Evolutionary conservation across 1,140 invertebrate species (phyloP).

Genomic region (Megalopta genalis): DNA sequence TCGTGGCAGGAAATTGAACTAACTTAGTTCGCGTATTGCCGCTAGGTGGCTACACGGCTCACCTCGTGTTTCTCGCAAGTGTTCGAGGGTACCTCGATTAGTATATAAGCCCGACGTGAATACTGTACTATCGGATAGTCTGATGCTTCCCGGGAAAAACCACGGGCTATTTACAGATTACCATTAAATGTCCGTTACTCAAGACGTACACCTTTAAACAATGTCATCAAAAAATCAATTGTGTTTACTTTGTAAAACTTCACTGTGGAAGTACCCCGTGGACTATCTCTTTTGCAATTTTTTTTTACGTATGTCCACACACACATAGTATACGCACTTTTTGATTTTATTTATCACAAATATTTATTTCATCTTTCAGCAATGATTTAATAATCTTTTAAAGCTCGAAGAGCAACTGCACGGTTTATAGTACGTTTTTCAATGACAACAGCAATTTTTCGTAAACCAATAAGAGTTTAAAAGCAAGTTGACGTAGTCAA

Average conservation of each 20-base stretch:
- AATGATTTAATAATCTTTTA: too few relatives aligned
- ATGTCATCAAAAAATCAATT: slow-evolving; percentile 53
- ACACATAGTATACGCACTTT: too few relatives aligned
- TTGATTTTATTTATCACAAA: too few relatives aligned
- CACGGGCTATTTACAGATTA: slow-evolving; percentile 62
- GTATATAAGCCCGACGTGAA: slow-evolving; percentile 64
- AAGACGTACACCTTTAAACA: slow-evolving; percentile 53
- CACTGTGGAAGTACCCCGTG: slow-evolving; percentile 21
- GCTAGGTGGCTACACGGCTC: background rate
- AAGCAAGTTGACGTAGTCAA: too few relatives aligned
- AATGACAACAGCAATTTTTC: too few relatives aligned
- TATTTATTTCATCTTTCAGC: too few relatives aligned
- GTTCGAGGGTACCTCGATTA: background rate
- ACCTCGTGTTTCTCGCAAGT: slow-evolving; percentile 46
- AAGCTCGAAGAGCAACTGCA: too few relatives aligned
- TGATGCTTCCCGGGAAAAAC: slow-evolving; percentile 70
- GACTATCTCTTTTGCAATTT: slow-evolving; percentile 42
- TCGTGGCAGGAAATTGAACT: background rate
- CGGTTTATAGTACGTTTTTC: too few relatives aligned
- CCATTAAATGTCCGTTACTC: slow-evolving; percentile 64
- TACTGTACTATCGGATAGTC: slow-evolving; percentile 56
- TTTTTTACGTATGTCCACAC: too few relatives aligned
- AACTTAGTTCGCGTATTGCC: background rate
- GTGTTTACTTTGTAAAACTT: slow-evolving; percentile 44
- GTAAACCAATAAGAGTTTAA: too few relatives aligned